Base-by-base conservation (phyloP, 2,797 vertebrate species). In the Thamnophis elegans region DNA sequence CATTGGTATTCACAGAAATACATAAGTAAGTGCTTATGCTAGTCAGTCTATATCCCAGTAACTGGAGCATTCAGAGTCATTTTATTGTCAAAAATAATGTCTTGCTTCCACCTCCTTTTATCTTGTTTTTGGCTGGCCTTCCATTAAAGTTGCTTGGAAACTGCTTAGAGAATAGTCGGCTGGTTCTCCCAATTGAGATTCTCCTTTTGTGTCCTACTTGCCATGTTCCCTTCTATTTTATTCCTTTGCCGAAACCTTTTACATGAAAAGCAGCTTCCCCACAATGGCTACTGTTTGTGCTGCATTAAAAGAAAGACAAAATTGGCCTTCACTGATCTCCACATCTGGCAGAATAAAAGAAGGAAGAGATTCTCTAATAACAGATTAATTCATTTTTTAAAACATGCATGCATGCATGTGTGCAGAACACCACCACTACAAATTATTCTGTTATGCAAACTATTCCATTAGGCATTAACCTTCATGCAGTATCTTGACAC, bases 81-180 rank as follows among this genome's bases (percentile, higher is more conserved):
- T 97, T 97, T 96, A 97, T 98, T 97, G 96, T 97, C 94, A 96
- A 93, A 97, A 97, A 98, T 97, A 97, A 97, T 97, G 98, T 96
- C 93, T 95, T 97, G 96, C 95, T 97, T 97, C 97, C 96, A 97
- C 94, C 92, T 97, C 95, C 96, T 97, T 98, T 97, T 97, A 96
- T 98, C 98, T 97, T 98, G 97, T 97, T 98, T 98, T 96, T 95
- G 96, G 95, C 97, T 98, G 98, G 98, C 98, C 98, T 99, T 99
- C 98, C 98, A 98, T 99, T 99, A 98, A 98, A 99, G 98, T 99
- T 99, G 99, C 99, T 98, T 99, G 97, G 99, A 98, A 98, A 99
- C 99, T 98, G 98, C 98, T 98, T 96, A 97, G 97, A 97, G 97
- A 98, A 97, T 96, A 97, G 97, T 94, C 97, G 95, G 97, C 97